A percentile compares a stretch with the other conserved stretches of the same genome.
Evolutionary conservation across 2,797 vertebrate genomes (phyloP).

Genomic region (Adrianichthys oophorus): DNA sequence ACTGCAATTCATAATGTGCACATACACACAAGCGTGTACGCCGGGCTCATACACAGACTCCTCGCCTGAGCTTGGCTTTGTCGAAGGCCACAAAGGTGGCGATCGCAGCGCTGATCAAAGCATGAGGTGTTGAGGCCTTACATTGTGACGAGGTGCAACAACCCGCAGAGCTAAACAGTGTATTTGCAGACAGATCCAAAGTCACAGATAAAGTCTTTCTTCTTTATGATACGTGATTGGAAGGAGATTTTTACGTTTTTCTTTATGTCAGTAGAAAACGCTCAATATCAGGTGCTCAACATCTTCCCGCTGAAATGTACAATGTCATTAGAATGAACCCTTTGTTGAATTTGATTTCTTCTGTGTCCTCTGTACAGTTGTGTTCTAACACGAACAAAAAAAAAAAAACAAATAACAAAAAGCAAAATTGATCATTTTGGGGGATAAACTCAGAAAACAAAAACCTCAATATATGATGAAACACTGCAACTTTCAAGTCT

Average conservation of each 20-base stretch:
- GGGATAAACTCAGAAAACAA: too few species aligned
- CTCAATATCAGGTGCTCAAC: too few species aligned
- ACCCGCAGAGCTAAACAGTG: conserved; percentile 41
- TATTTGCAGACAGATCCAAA: conserved; percentile 27
- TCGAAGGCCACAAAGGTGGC: conserved; percentile 65
- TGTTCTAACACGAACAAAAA: too few species aligned
- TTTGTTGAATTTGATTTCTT: too few species aligned
- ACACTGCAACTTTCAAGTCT: too few species aligned
- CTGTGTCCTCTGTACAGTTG: too few species aligned
- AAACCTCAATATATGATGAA: too few species aligned
- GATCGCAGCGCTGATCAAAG: conserved; percentile 68
- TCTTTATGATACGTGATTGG: conserved; percentile 53
- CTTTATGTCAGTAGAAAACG: too few species aligned
- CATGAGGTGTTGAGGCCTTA: conserved; percentile 49
- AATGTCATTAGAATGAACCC: too few species aligned
- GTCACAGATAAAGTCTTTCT: conserved; percentile 21
- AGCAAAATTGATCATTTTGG: too few species aligned
- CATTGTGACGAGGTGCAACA: conserved; percentile 56
- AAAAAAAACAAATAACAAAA: too few species aligned
- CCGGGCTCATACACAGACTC: conserved; percentile 70
- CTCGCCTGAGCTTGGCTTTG: conserved; percentile 64
- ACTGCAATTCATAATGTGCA: conserved; percentile 46
- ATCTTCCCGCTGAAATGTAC: too few species aligned
- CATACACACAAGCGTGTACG: conserved; percentile 30
- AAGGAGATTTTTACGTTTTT: conserved; percentile 18